Evolutionary conservation across 2,113 vertebrate species (phyloP).

Genomic region (Apteryx mantelli): DNA sequence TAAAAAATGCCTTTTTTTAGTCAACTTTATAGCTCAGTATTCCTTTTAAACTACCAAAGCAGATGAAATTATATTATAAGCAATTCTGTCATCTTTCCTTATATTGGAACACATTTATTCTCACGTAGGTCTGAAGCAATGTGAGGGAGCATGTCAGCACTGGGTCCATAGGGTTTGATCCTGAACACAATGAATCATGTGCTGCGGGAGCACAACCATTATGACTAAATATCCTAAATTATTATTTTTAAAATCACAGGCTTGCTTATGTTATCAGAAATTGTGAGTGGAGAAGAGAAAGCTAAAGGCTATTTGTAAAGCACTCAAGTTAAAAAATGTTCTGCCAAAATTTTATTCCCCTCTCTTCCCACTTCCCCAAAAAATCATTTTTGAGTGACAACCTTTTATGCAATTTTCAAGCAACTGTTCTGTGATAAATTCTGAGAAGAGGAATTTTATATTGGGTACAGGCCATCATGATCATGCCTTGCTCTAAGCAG

Average conservation of each 20-base stretch:
- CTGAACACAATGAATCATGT: not conserved
- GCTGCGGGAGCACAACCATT: not conserved
- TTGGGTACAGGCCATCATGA: not conserved
- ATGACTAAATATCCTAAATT: not conserved
- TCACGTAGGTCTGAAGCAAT: not conserved
- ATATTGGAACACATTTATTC: not conserved
- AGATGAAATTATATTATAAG: not conserved
- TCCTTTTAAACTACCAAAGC: not conserved
- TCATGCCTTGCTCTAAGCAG: not conserved
- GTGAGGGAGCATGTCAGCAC: not conserved
- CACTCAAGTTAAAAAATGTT: not conserved
- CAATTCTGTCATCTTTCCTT: not conserved
- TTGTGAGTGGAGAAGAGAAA: not conserved
- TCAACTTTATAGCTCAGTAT: not conserved
- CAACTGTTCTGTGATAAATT: not conserved
- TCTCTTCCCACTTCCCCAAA: not conserved
- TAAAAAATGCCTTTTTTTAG: not conserved
- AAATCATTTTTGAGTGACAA: rapidly evolving
- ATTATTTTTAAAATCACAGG: not conserved
- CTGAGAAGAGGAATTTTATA: not conserved
- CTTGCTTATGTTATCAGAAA: not conserved
- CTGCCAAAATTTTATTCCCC: not conserved
- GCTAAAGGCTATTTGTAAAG: not conserved
- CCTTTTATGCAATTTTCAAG: not conserved
- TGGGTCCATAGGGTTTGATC: not conserved